Conservation (phyloP, 92 coral and sea anemone genomes). For the Epizoanthus rinbou region DNA sequence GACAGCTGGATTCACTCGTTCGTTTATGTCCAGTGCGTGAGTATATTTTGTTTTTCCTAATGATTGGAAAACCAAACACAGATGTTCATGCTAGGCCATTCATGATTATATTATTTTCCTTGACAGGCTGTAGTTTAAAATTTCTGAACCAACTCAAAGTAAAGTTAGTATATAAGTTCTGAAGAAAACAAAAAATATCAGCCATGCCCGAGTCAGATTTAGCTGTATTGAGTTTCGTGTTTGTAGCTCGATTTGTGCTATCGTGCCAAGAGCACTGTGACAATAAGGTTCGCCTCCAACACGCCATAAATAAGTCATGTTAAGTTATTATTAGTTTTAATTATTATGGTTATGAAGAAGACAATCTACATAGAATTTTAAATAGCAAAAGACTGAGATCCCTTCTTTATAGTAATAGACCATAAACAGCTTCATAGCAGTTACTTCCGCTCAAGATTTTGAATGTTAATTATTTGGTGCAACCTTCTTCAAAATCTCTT, state of each 20-base stretch:
- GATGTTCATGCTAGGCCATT: neutral
- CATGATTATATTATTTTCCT: neutral
- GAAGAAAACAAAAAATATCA: no score
- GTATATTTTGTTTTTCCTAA: neutral
- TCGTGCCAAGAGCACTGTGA: no score
- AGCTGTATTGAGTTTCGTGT: no score
- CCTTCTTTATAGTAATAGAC: neutral
- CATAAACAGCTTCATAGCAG: neutral
- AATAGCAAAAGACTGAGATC: neutral
- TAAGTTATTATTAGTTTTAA: no score
- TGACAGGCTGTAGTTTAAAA: neutral
- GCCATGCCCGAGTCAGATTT: neutral
- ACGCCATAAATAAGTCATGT: no score
- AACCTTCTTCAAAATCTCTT: neutral
- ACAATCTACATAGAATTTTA: neutral
- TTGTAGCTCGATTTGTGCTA: no score
- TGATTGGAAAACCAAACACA: slow-evolving; percentile 9
- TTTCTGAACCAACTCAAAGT: neutral
- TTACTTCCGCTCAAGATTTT: neutral
- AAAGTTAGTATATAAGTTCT: neutral
- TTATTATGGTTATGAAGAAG: neutral
- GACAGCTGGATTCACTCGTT: neutral
- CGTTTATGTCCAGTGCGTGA: neutral
- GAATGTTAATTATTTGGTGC: neutral
- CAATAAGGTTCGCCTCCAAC: no score